Percentiles rank a stretch among this genome's conserved stretches.
Evolutionary conservation across 2,888 invertebrate genomes (phyloP).

Genomic region (Orthonevra nobilis): DNA sequence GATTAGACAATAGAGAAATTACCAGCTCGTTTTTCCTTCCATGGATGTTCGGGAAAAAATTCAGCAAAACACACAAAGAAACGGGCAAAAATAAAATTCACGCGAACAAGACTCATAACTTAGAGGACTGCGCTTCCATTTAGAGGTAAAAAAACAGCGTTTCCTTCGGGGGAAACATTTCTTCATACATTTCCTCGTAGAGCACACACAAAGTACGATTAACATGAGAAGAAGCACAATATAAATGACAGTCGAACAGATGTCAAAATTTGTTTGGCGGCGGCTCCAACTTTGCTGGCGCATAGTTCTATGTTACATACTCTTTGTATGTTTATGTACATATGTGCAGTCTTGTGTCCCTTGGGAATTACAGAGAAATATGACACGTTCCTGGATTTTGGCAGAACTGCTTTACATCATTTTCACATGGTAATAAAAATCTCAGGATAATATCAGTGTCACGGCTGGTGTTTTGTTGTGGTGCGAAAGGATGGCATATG

Average conservation of each 20-base stretch:
- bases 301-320: background rate
- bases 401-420: conserved; percentile 28
- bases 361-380: conserved; percentile 50
- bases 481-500: conserved; percentile 4
- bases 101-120: conserved; percentile 39
- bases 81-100: conserved; percentile 1
- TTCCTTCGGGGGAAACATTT: background rate
- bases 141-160: too few species aligned
- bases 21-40: conserved; percentile 58
- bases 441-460: conserved; percentile 52
- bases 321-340: too few species aligned
- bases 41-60: conserved; percentile 10
- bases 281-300: too few species aligned
- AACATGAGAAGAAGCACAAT: conserved; percentile 53
- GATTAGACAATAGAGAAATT: conserved; percentile 68
- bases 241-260: conserved; percentile 68
- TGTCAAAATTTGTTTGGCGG: conserved; percentile 65
- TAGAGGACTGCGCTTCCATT: conserved; percentile 15
- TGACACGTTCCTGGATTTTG: conserved; percentile 58
- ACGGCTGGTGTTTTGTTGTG: conserved; percentile 13
- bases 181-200: conserved; percentile 9
- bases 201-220: conserved; percentile 49
- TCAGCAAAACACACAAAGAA: conserved; percentile 15
- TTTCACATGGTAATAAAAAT: conserved; percentile 49
- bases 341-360: conserved; percentile 16